Conservation (phyloP, 2,888 invertebrate species). For the Sesia apiformis region DNA sequence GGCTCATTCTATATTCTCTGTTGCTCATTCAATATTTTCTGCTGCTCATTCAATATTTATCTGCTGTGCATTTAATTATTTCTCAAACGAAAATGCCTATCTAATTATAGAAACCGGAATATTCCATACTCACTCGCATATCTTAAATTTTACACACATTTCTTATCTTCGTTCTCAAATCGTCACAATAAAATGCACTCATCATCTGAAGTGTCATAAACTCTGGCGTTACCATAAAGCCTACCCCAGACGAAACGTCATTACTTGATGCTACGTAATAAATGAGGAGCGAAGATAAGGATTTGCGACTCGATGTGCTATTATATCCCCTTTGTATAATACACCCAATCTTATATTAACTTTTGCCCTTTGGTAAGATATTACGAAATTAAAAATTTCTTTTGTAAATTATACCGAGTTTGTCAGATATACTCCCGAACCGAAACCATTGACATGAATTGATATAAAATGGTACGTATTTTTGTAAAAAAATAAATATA, state of each 20-base stretch:
- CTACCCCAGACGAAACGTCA: slow-evolving; percentile 30
- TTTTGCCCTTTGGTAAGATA: not conserved
- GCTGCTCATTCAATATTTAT: too few relatives aligned
- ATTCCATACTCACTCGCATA: not conserved
- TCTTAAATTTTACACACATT: not conserved
- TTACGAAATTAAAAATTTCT: too few relatives aligned
- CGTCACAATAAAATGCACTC: slow-evolving; percentile 1
- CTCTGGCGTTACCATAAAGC: slow-evolving; percentile 13
- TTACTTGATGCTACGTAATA: slow-evolving; percentile 41
- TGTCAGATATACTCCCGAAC: too few relatives aligned
- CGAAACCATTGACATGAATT: too few relatives aligned
- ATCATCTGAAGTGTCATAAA: slow-evolving; percentile 1
- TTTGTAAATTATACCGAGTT: too few relatives aligned
- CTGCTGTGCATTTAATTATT: too few relatives aligned
- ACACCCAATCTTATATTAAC: not conserved
- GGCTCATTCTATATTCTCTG: too few relatives aligned
- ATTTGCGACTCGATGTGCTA: not conserved
- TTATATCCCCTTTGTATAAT: not conserved
- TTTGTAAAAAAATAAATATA: too few relatives aligned
- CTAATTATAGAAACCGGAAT: too few relatives aligned
- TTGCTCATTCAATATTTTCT: too few relatives aligned
- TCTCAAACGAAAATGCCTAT: too few relatives aligned
- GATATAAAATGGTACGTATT: too few relatives aligned
- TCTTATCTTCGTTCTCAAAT: slow-evolving; percentile 1
- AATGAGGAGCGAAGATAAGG: slow-evolving; percentile 41